These are phyloP conservation scores for Mirounga angustirostris DNA, from an alignment of 2,113 vertebrate species.

Conservation along the genomic window DNA sequence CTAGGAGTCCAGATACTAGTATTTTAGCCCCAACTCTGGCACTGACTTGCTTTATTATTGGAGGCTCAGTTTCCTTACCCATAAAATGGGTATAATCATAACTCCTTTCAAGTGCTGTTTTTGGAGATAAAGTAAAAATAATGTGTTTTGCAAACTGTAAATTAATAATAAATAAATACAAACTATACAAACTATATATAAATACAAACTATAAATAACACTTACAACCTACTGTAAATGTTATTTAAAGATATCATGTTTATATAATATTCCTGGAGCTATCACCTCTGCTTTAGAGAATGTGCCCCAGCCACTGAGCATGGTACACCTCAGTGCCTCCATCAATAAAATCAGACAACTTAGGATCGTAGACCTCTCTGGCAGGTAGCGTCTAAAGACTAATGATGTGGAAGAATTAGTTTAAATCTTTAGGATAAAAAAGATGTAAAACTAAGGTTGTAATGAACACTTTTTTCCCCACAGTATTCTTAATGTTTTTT, in stretches of 20 bases:
- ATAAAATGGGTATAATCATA: neutral
- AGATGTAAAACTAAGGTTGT: neutral
- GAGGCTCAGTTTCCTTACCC: neutral
- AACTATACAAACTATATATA: neutral
- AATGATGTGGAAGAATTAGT: neutral
- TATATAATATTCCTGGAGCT: neutral
- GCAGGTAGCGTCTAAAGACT: neutral
- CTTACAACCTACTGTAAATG: neutral
- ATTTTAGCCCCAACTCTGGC: neutral
- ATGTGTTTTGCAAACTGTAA: neutral
- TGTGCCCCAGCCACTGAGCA: neutral
- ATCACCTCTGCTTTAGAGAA: neutral
- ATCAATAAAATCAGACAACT: neutral
- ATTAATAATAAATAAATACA: neutral
- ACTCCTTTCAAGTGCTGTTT: neutral
- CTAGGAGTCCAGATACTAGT: neutral
- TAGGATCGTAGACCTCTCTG: neutral
- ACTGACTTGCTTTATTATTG: neutral
- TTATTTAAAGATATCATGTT: neutral
- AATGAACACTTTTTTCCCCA: neutral
- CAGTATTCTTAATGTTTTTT: neutral
- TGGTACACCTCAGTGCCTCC: neutral
- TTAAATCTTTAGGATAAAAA: neutral
- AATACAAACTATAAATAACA: neutral
- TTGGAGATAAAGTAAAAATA: constrained; percentile 5